These are phyloP conservation scores for Protomyctophum bolini DNA, from an alignment of 2,113 vertebrate genomes.

Conservation along the genomic window DNA sequence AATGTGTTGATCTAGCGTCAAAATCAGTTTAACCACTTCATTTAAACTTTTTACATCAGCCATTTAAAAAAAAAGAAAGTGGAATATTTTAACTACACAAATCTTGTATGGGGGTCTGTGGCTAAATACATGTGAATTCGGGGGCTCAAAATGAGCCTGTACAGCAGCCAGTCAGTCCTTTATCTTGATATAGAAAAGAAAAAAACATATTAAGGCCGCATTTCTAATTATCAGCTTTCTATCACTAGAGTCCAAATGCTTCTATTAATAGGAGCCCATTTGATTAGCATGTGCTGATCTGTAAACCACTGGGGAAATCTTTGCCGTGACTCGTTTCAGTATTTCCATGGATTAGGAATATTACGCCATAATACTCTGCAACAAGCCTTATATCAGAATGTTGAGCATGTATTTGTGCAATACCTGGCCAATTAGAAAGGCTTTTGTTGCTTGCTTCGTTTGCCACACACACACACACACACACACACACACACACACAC, in stretches of 20 bases:
- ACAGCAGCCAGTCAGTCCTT: neutral
- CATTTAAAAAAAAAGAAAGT: too few relatives aligned
- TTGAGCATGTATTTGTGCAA: slow-evolving; percentile 46
- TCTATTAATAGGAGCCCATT: slow-evolving; percentile 41
- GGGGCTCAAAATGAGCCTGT: neutral
- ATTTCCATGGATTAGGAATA: slow-evolving; percentile 28
- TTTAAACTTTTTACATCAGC: too few relatives aligned
- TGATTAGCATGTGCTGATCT: slow-evolving; percentile 36
- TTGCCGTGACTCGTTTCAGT: slow-evolving; percentile 33
- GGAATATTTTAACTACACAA: too few relatives aligned
- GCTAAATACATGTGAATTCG: too few relatives aligned
- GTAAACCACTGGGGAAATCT: slow-evolving; percentile 41
- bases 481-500: too few relatives aligned
- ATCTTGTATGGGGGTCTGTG: neutral
- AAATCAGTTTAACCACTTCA: too few relatives aligned
- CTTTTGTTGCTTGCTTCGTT: neutral
- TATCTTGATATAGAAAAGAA: neutral
- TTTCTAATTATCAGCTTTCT: slow-evolving; percentile 36
- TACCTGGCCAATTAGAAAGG: slow-evolving; percentile 17
- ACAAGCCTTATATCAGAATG: slow-evolving; percentile 33
- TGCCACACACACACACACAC: too few relatives aligned
- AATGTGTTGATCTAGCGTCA: too few relatives aligned
- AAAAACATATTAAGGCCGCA: slow-evolving; percentile 15
- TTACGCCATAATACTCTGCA: slow-evolving; percentile 25
- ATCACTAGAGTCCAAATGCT: slow-evolving; percentile 23